These are phyloP conservation scores for Sprattus sprattus DNA, from an alignment of 2,113 vertebrate genomes.

Conservation along the genomic window DNA sequence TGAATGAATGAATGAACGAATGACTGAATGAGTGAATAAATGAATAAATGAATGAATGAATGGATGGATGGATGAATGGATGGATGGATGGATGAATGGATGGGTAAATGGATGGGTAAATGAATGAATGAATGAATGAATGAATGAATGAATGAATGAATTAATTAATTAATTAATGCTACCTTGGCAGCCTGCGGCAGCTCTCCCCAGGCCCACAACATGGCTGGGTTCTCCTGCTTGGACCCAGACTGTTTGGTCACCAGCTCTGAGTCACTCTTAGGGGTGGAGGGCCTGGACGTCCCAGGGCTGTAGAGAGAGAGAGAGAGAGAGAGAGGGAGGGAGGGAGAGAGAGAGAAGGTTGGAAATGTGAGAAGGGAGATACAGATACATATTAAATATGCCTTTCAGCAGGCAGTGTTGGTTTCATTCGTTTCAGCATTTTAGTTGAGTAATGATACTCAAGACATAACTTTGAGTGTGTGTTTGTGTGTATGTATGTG, in stretches of 20 bases:
- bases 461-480: not conserved
- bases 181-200: conserved; percentile 89
- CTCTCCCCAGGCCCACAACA: conserved; percentile 95
- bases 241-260: conserved; percentile 74
- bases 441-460: not conserved
- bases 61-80: not conserved
- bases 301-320: conserved; percentile 60
- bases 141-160: not conserved
- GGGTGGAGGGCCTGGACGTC: conserved; percentile 81
- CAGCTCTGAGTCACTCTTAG: conserved; percentile 93
- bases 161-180: conserved; percentile 16
- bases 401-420: not conserved
- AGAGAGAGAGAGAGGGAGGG: conserved; percentile 18
- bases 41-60: not conserved
- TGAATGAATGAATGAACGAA: too few relatives aligned
- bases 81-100: not conserved
- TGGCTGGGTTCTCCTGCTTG: conserved; percentile 73
- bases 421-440: conserved; percentile 2
- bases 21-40: not conserved
- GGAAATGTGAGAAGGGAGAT: conserved; percentile 44
- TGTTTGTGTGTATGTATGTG: not conserved
- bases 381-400: not conserved
- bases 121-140: not conserved
- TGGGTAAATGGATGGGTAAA: not conserved
- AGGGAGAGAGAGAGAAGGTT: conserved; percentile 18